A percentile compares a stretch with the other conserved stretches of the same genome.
These are phyloP conservation scores for Neelides sp. DNA, from an alignment of 1,140 invertebrate genomes.

Conservation along the genomic window DNA sequence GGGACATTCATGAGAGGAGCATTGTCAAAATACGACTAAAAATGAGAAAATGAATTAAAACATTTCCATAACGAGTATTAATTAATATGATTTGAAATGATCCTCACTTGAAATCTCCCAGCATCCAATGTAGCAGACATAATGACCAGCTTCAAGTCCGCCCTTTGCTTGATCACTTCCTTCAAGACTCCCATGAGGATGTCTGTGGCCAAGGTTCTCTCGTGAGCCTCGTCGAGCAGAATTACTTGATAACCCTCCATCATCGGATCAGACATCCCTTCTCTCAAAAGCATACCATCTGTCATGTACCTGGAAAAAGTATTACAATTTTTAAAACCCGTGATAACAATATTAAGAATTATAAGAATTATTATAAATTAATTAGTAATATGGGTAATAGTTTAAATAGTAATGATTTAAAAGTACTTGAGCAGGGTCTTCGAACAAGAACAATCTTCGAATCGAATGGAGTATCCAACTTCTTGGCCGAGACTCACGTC, in stretches of 20 bases:
- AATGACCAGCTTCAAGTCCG: constrained; percentile 92
- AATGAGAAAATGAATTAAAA: constrained; percentile 17
- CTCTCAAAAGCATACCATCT: constrained; percentile 97
- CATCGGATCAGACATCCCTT: constrained; percentile 98
- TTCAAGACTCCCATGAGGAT: constrained; percentile 98
- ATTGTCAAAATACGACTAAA: constrained; percentile 86
- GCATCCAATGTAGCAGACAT: constrained; percentile 99
- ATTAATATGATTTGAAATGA: constrained; percentile 2
- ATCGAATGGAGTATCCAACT: constrained; percentile 98
- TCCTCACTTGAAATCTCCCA: constrained; percentile 80
- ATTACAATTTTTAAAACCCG: constrained; percentile 9
- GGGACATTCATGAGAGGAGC: constrained; percentile 98
- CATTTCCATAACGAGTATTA: not conserved
- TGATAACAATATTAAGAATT: not conserved
- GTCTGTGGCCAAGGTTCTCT: constrained; percentile 95
- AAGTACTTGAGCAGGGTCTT: constrained; percentile 71
- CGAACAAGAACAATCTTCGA: constrained; percentile 94
- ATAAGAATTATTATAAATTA: not conserved
- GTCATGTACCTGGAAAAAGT: constrained; percentile 73
- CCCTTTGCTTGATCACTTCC: constrained; percentile 87
- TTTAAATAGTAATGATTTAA: not conserved
- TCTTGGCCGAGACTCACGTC: constrained; percentile 92
- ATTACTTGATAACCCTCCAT: constrained; percentile 92
- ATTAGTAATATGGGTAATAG: no score
- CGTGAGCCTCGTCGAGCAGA: constrained; percentile 96